A percentile compares a stretch with the other conserved stretches of the same genome.
Conservation (phyloP, 1,140 invertebrate species). For the Zaprionus davidi region DNA sequence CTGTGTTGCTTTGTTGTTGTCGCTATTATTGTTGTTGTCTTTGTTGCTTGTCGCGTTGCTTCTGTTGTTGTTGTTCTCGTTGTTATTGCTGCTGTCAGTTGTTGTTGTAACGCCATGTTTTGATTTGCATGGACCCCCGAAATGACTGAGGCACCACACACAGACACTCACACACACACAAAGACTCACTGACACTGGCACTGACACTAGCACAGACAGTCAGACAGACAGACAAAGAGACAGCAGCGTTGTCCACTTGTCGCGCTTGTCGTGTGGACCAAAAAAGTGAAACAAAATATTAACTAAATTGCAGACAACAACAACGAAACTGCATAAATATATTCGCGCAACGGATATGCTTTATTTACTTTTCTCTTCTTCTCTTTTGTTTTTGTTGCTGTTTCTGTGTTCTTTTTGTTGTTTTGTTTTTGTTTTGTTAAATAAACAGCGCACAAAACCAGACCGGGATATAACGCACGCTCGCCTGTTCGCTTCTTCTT, state of each 20-base stretch:
- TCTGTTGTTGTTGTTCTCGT: conserved; percentile 22
- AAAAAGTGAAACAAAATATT: neutral
- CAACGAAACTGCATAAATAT: neutral
- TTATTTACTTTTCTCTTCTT: neutral
- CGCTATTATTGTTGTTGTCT: conserved; percentile 4
- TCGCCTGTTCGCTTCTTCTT: conserved; percentile 1
- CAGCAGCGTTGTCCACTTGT: conserved; percentile 1
- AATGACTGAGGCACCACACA: conserved; percentile 10
- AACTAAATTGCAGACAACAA: conserved; percentile 8
- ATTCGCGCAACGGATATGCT: conserved; percentile 5
- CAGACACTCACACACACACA: neutral
- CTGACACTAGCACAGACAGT: neutral
- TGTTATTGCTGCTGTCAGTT: conserved; percentile 26
- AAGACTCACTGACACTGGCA: neutral
- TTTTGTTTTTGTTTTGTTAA: conserved; percentile 13
- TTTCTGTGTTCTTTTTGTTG: neutral
- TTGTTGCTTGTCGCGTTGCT: conserved; percentile 1
- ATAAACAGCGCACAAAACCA: conserved; percentile 33
- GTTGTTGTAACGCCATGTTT: conserved; percentile 74
- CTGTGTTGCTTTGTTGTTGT: conserved; percentile 17
- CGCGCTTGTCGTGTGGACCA: conserved; percentile 5
- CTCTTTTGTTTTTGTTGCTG: neutral
- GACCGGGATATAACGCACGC: conserved; percentile 23
- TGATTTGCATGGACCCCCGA: conserved; percentile 58
- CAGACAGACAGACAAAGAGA: neutral